Conservation (phyloP, 2,888 invertebrate species). For the Diachrysia chrysitis region DNA sequence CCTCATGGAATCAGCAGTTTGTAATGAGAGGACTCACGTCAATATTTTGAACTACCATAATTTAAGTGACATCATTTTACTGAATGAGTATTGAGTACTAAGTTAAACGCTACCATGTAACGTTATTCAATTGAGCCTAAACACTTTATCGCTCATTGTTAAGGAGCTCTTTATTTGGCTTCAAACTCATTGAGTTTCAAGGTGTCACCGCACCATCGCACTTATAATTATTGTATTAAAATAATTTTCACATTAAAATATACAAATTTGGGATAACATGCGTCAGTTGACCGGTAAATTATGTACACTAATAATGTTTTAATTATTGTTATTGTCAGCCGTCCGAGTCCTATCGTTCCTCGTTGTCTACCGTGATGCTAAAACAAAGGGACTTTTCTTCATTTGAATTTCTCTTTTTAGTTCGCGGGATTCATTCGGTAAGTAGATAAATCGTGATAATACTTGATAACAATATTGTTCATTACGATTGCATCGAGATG, state of each 20-base stretch:
- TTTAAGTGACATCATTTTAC: not conserved
- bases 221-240: slow-evolving; percentile 52
- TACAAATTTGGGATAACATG: slow-evolving; percentile 41
- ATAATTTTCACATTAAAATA: slow-evolving; percentile 56
- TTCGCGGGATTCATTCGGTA: not conserved
- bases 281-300: slow-evolving; percentile 51
- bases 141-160: slow-evolving; percentile 56
- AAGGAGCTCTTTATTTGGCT: slow-evolving; percentile 48
- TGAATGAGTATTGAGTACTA: not conserved
- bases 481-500: not conserved
- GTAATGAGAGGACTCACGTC: not conserved
- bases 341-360: not conserved
- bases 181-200: slow-evolving; percentile 55
- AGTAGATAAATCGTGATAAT: too few relatives aligned
- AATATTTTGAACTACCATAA: not conserved
- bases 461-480: not conserved
- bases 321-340: slow-evolving; percentile 27
- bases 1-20: not conserved
- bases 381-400: not conserved
- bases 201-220: slow-evolving; percentile 36
- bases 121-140: slow-evolving; percentile 29
- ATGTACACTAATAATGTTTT: slow-evolving; percentile 35
- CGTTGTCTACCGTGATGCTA: not conserved
- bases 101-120: slow-evolving; percentile 1
- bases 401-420: not conserved